Evolutionary conservation across 2,797 vertebrate species (phyloP).

Genomic region (Acanthurus leucopareius): DNA sequence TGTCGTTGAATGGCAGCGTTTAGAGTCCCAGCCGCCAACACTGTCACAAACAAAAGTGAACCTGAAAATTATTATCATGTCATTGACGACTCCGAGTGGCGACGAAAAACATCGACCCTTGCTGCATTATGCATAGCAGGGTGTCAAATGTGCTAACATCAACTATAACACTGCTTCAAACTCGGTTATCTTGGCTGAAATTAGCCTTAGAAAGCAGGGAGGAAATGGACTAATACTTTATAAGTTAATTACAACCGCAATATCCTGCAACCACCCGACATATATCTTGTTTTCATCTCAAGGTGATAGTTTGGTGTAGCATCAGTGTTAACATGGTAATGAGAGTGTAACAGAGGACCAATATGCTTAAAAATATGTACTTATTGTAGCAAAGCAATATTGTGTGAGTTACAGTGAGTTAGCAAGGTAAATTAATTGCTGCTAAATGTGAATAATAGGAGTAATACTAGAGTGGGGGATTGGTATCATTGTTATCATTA

Average conservation of each 20-base stretch:
- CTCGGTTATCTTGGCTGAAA: neutral
- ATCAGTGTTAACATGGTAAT: too few relatives aligned
- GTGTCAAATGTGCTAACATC: neutral
- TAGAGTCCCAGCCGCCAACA: constrained; percentile 23
- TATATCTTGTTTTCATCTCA: too few relatives aligned
- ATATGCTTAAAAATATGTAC: too few relatives aligned
- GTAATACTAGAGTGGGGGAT: too few relatives aligned
- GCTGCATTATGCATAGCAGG: neutral
- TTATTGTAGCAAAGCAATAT: too few relatives aligned
- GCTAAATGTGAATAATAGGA: too few relatives aligned
- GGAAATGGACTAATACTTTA: neutral
- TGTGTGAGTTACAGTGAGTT: too few relatives aligned
- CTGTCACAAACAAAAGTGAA: constrained; percentile 6
- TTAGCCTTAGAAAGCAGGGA: neutral
- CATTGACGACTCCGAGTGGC: neutral
- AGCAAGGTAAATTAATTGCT: too few relatives aligned
- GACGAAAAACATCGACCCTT: neutral
- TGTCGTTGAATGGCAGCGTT: constrained; percentile 37
- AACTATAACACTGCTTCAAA: neutral
- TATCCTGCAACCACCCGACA: neutral
- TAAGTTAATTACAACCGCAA: neutral
- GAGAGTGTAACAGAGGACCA: too few relatives aligned
- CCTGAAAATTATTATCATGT: constrained; percentile 4
- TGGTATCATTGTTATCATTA: too few relatives aligned
- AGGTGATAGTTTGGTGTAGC: too few relatives aligned